Base-by-base conservation (phyloP, 2,888 invertebrate genomes). In the Carcina quercana region DNA sequence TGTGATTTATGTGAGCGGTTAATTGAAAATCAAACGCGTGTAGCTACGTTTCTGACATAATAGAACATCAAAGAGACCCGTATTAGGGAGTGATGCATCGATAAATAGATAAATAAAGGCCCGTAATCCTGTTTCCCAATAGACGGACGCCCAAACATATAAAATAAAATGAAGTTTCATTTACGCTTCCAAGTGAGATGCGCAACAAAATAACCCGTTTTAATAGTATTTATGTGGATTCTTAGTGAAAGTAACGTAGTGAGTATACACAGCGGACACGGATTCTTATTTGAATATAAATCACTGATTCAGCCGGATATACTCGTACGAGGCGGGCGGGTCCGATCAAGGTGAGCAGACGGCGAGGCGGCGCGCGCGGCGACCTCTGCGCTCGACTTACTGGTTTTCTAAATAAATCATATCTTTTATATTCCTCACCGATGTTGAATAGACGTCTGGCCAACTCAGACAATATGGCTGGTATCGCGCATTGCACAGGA, bases 271-370 rank as follows among this genome's bases (percentile, higher is more conserved):
- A 34, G 43, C 32, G 42, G 37, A 43, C 35, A 53, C 10, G 10
- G 20, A 10, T 8, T n/a, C 4, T 10, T 53, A 57, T 32, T 35
- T 32, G 27, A 27, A 50, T 53, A 59, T 59, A 53, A 60, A 63
- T 60, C 47, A 45, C 45, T 53, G 50, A 56, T 50, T 47, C 41
- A 43, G 45, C 53, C 65, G 65, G 61, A 69, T 66, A 58, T 53
- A 12, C 15, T 6, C 51, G 57, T 50, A 53, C 45, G 45, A 47
- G 53, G 50, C 58, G 63, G 60, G 59, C 58, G 60, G 60, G 58
- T 61, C 57, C 58, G 36, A 35, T 51, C 75, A 73, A 74, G 72
- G 70, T 71, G 68, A 74, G 62, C 69, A 78, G 78, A 78, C 78
- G 66, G 75, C 75, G 70, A 51, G 76, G 72, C 75, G 76, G 53